Percentiles rank a stretch among this genome's conserved stretches.
Evolutionary conservation across 2,113 vertebrate genomes (phyloP).

Genomic region (Zeus faber): DNA sequence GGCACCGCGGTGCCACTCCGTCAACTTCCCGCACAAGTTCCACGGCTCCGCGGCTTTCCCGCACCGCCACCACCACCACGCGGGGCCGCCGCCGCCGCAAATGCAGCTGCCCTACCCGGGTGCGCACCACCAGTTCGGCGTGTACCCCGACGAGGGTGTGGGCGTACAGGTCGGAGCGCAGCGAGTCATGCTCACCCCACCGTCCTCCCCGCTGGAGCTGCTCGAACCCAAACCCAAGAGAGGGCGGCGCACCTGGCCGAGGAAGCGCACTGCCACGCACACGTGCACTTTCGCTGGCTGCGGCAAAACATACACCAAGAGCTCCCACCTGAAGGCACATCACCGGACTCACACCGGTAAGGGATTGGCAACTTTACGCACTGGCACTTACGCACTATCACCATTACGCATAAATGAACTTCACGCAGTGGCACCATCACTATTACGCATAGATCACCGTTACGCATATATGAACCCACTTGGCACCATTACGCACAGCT

Average conservation of each 20-base stretch:
- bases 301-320: constrained; percentile 97
- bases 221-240: constrained; percentile 91
- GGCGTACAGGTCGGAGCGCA: constrained; percentile 75
- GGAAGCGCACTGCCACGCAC: constrained; percentile 93
- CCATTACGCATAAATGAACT: too few species aligned
- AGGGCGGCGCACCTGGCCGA: constrained; percentile 90
- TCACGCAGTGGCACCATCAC: too few species aligned
- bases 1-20: constrained; percentile 72
- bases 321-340: constrained; percentile 96
- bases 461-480: too few species aligned
- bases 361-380: too few species aligned
- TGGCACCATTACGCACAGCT: too few species aligned
- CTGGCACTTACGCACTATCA: too few species aligned
- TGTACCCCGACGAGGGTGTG: constrained; percentile 82
- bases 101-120: constrained; percentile 77
- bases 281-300: constrained; percentile 92
- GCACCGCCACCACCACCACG: constrained; percentile 31
- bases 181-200: constrained; percentile 88
- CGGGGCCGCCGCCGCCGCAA: constrained; percentile 48
- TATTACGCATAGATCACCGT: too few species aligned
- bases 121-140: constrained; percentile 76
- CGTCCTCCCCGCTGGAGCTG: constrained; percentile 91
- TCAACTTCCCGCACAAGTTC: constrained; percentile 76
- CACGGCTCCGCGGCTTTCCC: constrained; percentile 71
- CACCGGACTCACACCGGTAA: constrained; percentile 96